phyloP scores from a whole-genome alignment of 1,140 invertebrate genomes.

The Dryas iulia region DNA sequence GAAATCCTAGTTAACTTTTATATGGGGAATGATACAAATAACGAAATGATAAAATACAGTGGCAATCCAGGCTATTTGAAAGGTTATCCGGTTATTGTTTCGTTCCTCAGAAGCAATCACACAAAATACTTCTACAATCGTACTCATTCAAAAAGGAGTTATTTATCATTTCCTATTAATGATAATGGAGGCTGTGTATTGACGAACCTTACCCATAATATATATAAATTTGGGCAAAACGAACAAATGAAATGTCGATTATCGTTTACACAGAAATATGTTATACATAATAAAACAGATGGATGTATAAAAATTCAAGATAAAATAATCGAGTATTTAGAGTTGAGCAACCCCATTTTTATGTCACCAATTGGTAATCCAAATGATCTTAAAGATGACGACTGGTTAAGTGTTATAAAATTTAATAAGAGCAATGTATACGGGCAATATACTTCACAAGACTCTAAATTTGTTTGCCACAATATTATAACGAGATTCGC shows the following conservation, averaged over 20 bases:
- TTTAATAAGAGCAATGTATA: constrained; percentile 36
- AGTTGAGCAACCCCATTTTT: constrained; percentile 38
- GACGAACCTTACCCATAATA: constrained; percentile 41
- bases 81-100: constrained; percentile 52
- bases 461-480: constrained; percentile 47
- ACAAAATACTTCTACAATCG: constrained; percentile 56
- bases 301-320: constrained; percentile 50
- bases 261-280: constrained; percentile 24
- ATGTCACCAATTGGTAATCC: constrained; percentile 63
- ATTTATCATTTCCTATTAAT: constrained; percentile 47
- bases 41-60: constrained; percentile 50
- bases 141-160: constrained; percentile 19
- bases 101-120: constrained; percentile 48
- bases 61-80: constrained; percentile 60
- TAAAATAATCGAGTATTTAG: constrained; percentile 41
- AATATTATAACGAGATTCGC: constrained; percentile 51
- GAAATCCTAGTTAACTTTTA: constrained; percentile 55
- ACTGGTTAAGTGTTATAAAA: constrained; percentile 46
- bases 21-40: constrained; percentile 47
- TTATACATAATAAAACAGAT: constrained; percentile 40
- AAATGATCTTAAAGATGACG: constrained; percentile 36
- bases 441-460: constrained; percentile 43
- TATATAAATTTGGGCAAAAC: constrained; percentile 55
- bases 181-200: constrained; percentile 49
- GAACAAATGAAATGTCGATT: constrained; percentile 55